Evolutionary conservation across 2,113 vertebrate species (phyloP), one percentile per base, ranked within the genome.

Genomic region (Poecilia latipinna): DNA sequence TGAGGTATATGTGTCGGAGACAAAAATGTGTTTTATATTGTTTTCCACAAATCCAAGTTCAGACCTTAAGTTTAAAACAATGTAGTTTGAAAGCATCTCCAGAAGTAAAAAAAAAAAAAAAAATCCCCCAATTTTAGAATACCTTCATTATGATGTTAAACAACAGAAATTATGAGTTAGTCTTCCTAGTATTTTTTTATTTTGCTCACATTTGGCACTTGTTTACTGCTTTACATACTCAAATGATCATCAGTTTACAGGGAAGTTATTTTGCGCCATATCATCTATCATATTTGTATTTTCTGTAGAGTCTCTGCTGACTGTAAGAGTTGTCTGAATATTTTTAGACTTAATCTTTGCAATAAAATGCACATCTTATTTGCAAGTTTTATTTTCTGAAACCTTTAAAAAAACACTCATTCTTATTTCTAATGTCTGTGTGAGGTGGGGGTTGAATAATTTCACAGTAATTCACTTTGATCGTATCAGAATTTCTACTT

Each of bases 1-100:
- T 84, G 73, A 84, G 89, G 87, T 32, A 75, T 51, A 79, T 78
- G 85, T 83, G 54, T 75, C 1, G 29, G 37, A 51, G 64, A 79
- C 33, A 68, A 12, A 62, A 57, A n/a, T 57, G 51, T 10, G 8
- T 57, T 57, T 10, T 2, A 7, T 57, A n/a, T 57, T 57, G 51
- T n/a, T n/a, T 57, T 57, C 24, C 51, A 57, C 51, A 57, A 24
- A 57, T 24, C n/a, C 7, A 57, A 57, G 24, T 57, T 57, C 24
- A 10, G 8, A 10, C 7, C 3, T 57, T 8, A 10, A 10, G 51
- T 24, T 57, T 57, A 57, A 57, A n/a, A 24, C 24, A n/a, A 19
- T 22, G 48, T 6, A 8, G 48, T 54, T 54, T 57, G 24, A 11
- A 57, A 57, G 51, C n/a, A 57, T 57, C 5, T n/a, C 24, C 4